Evolutionary conservation across 23 tunicate genomes (phyloP).

Genomic region (Halocynthia aurantium): DNA sequence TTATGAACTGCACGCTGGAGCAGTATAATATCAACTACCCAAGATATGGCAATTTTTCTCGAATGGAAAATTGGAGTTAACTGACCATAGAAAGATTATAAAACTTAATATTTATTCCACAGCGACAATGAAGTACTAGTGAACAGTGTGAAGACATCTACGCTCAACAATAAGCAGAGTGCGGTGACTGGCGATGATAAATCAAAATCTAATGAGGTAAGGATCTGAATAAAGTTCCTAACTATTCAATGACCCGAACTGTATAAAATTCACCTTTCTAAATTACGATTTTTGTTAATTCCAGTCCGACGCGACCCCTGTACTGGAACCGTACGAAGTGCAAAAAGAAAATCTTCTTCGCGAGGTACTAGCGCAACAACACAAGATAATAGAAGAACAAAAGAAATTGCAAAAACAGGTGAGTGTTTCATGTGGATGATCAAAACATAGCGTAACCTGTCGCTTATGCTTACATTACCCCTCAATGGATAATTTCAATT

Average conservation of each 20-base stretch:
- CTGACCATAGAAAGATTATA: no score
- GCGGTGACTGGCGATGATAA: background rate
- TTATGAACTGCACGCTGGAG: no score
- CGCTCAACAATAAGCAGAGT: background rate
- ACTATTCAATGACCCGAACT: background rate
- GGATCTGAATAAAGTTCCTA: background rate
- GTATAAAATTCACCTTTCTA: background rate
- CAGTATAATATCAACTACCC: no score
- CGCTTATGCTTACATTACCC: no score
- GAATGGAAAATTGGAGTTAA: no score
- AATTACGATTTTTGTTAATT: background rate
- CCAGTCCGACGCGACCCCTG: conserved; percentile 23
- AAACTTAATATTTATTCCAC: background rate
- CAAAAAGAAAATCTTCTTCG: conserved; percentile 69
- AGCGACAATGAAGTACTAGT: conserved; percentile 18
- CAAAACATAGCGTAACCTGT: background rate
- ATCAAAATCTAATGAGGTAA: conserved; percentile 15
- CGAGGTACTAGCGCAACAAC: conserved; percentile 61
- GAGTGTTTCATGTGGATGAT: background rate
- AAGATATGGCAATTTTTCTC: no score
- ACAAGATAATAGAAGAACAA: conserved; percentile 53
- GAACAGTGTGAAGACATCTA: conserved; percentile 9
- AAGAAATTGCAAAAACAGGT: conserved; percentile 24
- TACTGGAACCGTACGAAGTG: conserved; percentile 34
- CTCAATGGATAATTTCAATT: no score